Base-by-base conservation (phyloP, 2,888 invertebrate species). In the Pterostichus niger region DNA sequence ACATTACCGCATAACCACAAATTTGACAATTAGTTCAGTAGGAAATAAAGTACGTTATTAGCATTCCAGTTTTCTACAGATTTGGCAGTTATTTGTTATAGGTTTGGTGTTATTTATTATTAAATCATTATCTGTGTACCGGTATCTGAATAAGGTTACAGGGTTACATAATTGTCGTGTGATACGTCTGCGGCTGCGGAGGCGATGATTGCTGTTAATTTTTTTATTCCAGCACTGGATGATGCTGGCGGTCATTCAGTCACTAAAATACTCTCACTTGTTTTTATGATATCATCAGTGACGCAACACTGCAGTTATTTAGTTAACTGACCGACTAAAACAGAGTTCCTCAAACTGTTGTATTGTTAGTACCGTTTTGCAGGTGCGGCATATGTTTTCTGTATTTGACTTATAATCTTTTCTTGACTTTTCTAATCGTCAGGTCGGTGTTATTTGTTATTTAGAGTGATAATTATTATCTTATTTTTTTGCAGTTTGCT, bases 281-380 rank as follows among this genome's bases (percentile, higher is more conserved):
- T 83, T 77, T 82, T 83, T 49, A 77, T 83, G 83, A 83, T 76
- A 68, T 83, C 83, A 83, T 77, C 61, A 54, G 68, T 83, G 83
- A 83, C 83, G 83, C 46, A 83, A 83, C 17, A 77, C 76, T 83
- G 77, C 83, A 83, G 83, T 77, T 77, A 83, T 83, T 83, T 54
- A 77, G 49, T 77, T 83, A 76, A 83, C 68, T 76, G 77, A 52
- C 77, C 83, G 52, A 76, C 46, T 80, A 46, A n/a, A 73, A 44
- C 82, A 82, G 82, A 9, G 24, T 40, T 49, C 49, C 56, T 44
- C 82, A 82, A 82, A 56, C 59, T 44, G 52, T 81, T 52, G 40
- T 49, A 44, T 24, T 49, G 40, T 64, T 44, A 78, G 44, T 78
- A 44, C 11, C 56, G 13, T 44, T 40, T 80, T 33, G 24, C 49